Conservation (phyloP, 2,888 invertebrate genomes). For the Drosophila borealis region DNA sequence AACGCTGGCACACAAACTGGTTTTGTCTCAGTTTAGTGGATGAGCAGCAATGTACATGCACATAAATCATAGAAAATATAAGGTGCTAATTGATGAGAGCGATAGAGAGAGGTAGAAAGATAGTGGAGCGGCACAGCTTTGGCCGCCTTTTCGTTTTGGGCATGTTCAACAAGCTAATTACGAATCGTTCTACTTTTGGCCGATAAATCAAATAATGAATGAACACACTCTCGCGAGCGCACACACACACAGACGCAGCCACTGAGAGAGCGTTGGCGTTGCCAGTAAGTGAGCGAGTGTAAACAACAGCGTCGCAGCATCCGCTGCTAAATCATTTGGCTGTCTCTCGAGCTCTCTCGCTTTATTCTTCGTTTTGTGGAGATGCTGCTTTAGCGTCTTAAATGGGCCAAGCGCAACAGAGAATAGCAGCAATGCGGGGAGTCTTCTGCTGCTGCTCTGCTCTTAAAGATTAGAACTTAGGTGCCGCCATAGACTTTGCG, state of each 20-base stretch:
- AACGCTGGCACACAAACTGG: conserved; percentile 64
- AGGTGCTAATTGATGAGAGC: conserved; percentile 61
- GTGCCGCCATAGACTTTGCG: conserved; percentile 38
- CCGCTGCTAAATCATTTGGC: conserved; percentile 22
- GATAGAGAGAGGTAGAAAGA: conserved; percentile 16
- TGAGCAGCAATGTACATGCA: conserved; percentile 38
- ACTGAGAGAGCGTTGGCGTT: conserved; percentile 18
- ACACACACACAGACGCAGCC: conserved; percentile 1
- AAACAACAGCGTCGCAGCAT: conserved; percentile 50
- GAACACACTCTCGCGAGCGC: conserved; percentile 36
- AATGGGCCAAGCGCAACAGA: conserved; percentile 44
- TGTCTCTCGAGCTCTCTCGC: conserved; percentile 1
- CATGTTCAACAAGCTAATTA: conserved; percentile 45
- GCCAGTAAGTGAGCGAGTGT: conserved; percentile 36
- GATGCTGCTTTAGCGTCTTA: conserved; percentile 25
- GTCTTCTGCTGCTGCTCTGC: neutral
- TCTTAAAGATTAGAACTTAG: conserved; percentile 41
- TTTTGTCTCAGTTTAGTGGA: conserved; percentile 49
- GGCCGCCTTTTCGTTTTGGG: conserved; percentile 30
- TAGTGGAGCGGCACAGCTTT: conserved; percentile 6
- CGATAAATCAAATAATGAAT: conserved; percentile 74
- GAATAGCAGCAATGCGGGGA: conserved; percentile 17
- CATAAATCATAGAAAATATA: conserved; percentile 55
- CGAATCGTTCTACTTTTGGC: conserved; percentile 60
- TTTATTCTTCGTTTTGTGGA: conserved; percentile 8